Evolutionary conservation across 2,113 vertebrate species (phyloP), one percentile per base, ranked within the genome.

Genomic region (Equus quagga): DNA sequence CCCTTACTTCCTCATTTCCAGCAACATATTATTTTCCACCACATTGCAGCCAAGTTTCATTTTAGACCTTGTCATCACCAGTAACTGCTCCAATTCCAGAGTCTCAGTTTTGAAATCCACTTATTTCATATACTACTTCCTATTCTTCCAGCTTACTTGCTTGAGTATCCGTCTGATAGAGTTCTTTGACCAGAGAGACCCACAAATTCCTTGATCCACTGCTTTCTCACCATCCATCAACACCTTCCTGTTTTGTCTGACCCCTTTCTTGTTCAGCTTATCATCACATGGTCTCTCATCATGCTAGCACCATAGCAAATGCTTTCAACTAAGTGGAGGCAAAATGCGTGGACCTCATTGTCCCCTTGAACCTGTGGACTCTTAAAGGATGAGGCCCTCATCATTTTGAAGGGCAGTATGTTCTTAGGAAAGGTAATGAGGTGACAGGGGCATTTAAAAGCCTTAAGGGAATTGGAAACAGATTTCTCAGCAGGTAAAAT

Each of bases 21-120:
- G 28, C n/a, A 72, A 33, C 67, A 72, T 67, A 65, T 67, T 78
- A n/a, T 94, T 87, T 95, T 88, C 72, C 28, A 84, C 18, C 4
- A n/a, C 41, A 64, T 1, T 46, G 26, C 5, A 78, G 85, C 82
- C 86, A 97, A 91, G 44, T 97, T 97, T 93, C 62, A 54, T 72
- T 80, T 96, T 49, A 67, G n/a, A 80, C 80, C 49, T 92, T 94
- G 84, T 95, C 89, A 92, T 92, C 88, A 94, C 79, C 15, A 75
- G n/a, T 83, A 86, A 79, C 67, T 87, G 36, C 36, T 82, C 36
- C 75, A 94, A 51, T 84, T 94, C 36, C 51, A 75, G 92, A 56
- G 14, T 44, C 89, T 95, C 62, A 51, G 49, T 78, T 95, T 89
- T 36, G 24, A 82, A 96, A 94, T 86, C 6, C 26, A 46, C n/a